Evolutionary conservation across 2,888 invertebrate genomes (phyloP), one percentile per base, ranked within the genome.

Genomic region (Salticus scenicus): DNA sequence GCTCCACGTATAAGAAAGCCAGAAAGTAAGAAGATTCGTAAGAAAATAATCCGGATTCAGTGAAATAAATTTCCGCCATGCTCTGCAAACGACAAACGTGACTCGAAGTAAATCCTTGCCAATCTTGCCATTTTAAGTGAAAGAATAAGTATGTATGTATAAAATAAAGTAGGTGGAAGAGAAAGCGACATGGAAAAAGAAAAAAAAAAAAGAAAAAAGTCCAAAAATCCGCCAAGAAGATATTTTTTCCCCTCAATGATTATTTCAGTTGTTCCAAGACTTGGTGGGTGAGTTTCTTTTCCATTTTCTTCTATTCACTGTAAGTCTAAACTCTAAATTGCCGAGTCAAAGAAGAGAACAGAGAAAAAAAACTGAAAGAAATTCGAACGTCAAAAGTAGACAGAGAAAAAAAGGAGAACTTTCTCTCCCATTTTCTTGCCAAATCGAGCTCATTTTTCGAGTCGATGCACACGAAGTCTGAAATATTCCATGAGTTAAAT

Each of bases 401-500:
- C n/a, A 75, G n/a, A 14, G 27, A 17, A 47, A 47, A 51, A 73
- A 47, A 33, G 1, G 5, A 57, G 12, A 72, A 63, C 41, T 64
- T 42, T 66, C 37, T 24, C 37, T 47, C 41, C 67, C 28, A 76
- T 82, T 82, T 82, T 76, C 76, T 77, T 83, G 83, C 72, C 76
- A 83, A 83, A 83, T 83, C 72, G 83, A 76, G 83, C 83, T 83
- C 83, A 83, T 83, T 83, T 83, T 67, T 77, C 83, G 83, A 83
- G 27, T 83, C 83, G 57, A 42, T 83, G 83, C 83, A 83, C 83
- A 83, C 83, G 72, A 66, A 72, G 70, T 76, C 51, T 72, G 67
- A 83, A 83, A 83, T 83, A 76, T 83, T 76, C 77, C 66, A 67
- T 37, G 63, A 69, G 57, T 74, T 69, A 51, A 28, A 33, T 57